A percentile compares a stretch with the other conserved stretches of the same genome.
phyloP scores from a whole-genome alignment of 2,797 vertebrate genomes.

The Cottoperca gobio region DNA sequence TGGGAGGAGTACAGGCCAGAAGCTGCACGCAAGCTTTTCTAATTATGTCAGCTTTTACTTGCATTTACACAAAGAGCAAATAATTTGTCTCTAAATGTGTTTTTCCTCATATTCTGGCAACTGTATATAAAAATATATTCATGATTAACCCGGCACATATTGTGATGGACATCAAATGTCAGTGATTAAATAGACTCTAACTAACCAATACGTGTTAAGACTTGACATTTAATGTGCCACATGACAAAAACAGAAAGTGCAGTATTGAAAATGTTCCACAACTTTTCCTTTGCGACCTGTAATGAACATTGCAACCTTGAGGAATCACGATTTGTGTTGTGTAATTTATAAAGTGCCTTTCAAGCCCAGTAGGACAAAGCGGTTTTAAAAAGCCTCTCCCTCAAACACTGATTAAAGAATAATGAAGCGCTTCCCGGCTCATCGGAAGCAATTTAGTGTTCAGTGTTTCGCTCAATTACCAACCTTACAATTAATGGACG shows the following conservation, averaged over 20 bases:
- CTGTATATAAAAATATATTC: neutral
- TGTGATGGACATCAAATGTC: neutral
- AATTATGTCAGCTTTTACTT: constrained; percentile 26
- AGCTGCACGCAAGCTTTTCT: neutral
- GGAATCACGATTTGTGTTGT: neutral
- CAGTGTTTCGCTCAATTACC: constrained; percentile 26
- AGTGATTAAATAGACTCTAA: neutral
- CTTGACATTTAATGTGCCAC: neutral
- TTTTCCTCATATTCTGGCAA: neutral
- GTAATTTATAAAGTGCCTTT: neutral
- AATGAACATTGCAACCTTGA: neutral
- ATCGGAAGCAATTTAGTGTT: constrained; percentile 33
- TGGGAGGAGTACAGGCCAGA: neutral
- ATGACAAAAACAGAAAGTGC: neutral
- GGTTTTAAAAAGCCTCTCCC: constrained; percentile 8
- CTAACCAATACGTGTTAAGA: too few species aligned
- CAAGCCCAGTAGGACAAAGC: neutral
- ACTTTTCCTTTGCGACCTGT: too few species aligned
- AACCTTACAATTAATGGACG: constrained; percentile 13
- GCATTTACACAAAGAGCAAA: constrained; percentile 1
- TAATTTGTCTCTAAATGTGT: neutral
- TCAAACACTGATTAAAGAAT: constrained; percentile 31
- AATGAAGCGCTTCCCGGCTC: constrained; percentile 18
- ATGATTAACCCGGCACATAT: neutral
- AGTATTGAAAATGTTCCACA: neutral